These are phyloP conservation scores for Polylopha cassiicola DNA, from an alignment of 2,888 invertebrate genomes.

Conservation along the genomic window DNA sequence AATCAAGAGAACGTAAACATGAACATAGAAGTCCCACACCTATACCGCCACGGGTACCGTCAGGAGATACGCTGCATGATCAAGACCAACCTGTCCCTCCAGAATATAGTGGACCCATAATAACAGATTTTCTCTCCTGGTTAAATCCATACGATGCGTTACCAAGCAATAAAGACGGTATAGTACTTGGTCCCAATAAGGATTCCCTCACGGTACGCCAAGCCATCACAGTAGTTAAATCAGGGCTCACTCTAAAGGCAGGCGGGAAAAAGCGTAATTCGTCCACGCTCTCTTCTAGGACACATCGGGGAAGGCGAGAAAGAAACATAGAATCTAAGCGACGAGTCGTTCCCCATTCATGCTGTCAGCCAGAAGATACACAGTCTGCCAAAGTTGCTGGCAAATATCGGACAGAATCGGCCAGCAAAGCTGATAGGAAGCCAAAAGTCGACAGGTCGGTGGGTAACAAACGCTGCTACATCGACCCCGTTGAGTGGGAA, in stretches of 20 bases:
- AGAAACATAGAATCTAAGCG: constrained; percentile 64
- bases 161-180: constrained; percentile 58
- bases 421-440: constrained; percentile 56
- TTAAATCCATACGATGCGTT: constrained; percentile 73
- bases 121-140: constrained; percentile 82
- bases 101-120: constrained; percentile 80
- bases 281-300: constrained; percentile 70
- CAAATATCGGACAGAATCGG: constrained; percentile 68
- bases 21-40: constrained; percentile 55
- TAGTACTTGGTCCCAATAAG: constrained; percentile 49
- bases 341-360: constrained; percentile 61
- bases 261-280: constrained; percentile 70
- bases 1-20: constrained; percentile 56
- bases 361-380: constrained; percentile 56
- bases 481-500: constrained; percentile 74
- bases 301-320: constrained; percentile 65
- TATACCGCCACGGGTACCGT: constrained; percentile 43
- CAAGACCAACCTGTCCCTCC: constrained; percentile 56
- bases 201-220: constrained; percentile 70
- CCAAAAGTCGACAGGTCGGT: constrained; percentile 66
- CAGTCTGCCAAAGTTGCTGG: constrained; percentile 38
- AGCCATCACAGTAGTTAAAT: constrained; percentile 68
- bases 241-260: constrained; percentile 55
- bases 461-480: constrained; percentile 74
- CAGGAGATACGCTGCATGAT: constrained; percentile 42